Base-by-base conservation (phyloP, 2,888 invertebrate species). In the Beris morrisii region DNA sequence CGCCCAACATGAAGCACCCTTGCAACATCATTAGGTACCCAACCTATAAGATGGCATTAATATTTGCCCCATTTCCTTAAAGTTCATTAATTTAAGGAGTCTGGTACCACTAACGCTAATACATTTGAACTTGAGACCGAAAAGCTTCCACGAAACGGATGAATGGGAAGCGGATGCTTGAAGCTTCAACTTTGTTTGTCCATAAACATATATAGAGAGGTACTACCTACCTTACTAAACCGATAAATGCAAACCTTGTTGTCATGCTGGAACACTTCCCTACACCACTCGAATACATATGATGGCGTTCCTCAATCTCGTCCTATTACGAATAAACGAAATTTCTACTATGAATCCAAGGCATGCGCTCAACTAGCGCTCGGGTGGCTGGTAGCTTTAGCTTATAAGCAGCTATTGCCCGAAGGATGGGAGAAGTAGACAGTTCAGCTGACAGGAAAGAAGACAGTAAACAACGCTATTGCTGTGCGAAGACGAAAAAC, bases 191-290 rank as follows among this genome's bases (percentile, higher is more conserved):
- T 57, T 43, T 22, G 45, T 22, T 22, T 56, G n/a, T 15, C 56
- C 15, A 38, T 6, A 9, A 43, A 7, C 38, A 43, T 15, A 22
- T 22, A 22, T 22, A 22, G 22, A 1, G 22, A 22, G 22, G 22
- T 22, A 22, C 22, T 22, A 38, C 38, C 38, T 38, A 38, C 38
- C 38, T 43, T 43, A 56, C 56, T 43, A 56, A 38, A n/a, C 13
- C 38, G 56, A 43, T 56, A 44, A 22, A 57, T 57, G 44, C 45
- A 45, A 57, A 45, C 57, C 45, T 57, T 57, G 57, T 57, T 57
- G 57, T 57, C 57, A 57, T 57, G 57, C 57, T 45, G 45, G 12
- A 44, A 43, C 28, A 57, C 57, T 38, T 30, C 32, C 30, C 44
- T 43, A 44, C 57, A 38, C 45, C 57, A 57, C 28, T 44, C 57